Percentiles rank a stretch among this genome's conserved stretches.
phyloP scores from a whole-genome alignment of 2,113 vertebrate species.

The Rhynchopsitta pachyrhyncha region DNA sequence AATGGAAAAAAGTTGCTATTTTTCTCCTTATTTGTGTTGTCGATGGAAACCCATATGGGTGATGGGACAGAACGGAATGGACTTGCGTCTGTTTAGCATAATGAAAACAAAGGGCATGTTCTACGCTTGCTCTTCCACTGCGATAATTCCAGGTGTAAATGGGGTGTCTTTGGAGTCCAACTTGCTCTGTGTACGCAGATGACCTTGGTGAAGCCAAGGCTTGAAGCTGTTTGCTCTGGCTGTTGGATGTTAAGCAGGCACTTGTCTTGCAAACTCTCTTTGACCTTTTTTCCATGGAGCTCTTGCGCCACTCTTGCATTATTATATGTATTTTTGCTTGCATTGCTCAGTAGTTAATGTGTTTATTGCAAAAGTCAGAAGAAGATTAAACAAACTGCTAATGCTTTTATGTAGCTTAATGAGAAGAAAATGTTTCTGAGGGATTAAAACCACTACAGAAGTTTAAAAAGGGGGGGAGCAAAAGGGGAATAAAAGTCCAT shows the following conservation, averaged over 20 bases:
- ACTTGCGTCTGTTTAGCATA: not conserved
- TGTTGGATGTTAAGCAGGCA: not conserved
- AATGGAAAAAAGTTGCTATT: fast-evolving
- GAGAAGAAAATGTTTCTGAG: conserved; percentile 71
- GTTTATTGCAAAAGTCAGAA: conserved; percentile 72
- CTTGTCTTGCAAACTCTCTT: not conserved
- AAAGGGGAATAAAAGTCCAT: not conserved
- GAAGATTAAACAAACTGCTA: conserved; percentile 71
- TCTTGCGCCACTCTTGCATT: not conserved
- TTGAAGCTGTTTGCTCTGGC: not conserved
- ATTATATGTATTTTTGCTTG: not conserved
- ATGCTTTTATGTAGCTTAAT: conserved; percentile 72
- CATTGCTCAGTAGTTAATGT: conserved; percentile 53
- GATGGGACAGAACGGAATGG: not conserved
- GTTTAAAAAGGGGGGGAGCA: not conserved
- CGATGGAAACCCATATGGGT: fast-evolving
- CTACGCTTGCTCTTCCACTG: not conserved
- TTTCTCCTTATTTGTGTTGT: fast-evolving
- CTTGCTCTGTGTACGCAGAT: fast-evolving
- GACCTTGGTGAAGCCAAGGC: fast-evolving
- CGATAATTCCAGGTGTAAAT: fast-evolving
- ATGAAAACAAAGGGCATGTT: fast-evolving
- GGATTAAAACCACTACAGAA: conserved; percentile 54
- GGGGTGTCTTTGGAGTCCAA: fast-evolving
- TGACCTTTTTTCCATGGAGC: conserved; percentile 35